Evolutionary conservation across 2,797 vertebrate species (phyloP).

Genomic region (Channallabes apus): DNA sequence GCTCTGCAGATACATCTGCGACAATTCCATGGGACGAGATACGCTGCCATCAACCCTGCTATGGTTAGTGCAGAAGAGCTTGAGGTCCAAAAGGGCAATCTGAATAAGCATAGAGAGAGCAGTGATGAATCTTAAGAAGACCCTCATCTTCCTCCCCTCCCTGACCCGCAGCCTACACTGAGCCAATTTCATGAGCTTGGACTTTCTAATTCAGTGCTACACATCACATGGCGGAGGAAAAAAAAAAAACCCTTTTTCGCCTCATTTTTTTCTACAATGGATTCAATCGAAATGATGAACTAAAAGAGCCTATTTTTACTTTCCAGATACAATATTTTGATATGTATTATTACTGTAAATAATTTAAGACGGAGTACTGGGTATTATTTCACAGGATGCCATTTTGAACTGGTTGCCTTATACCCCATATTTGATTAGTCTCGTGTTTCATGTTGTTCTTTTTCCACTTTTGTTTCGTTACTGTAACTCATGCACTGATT

Average conservation of each 20-base stretch:
- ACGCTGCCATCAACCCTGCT: constrained; percentile 88
- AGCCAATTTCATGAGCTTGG: neutral
- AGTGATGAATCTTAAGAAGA: constrained; percentile 75
- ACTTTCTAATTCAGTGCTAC: constrained; percentile 37
- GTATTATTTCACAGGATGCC: constrained; percentile 53
- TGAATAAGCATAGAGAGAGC: constrained; percentile 62
- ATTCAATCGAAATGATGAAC: constrained; percentile 52
- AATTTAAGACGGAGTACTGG: constrained; percentile 51
- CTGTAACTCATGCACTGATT: constrained; percentile 58
- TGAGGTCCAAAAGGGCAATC: constrained; percentile 82
- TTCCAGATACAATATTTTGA: constrained; percentile 75
- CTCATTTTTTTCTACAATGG: constrained; percentile 54
- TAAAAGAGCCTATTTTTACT: constrained; percentile 70
- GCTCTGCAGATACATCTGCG: constrained; percentile 86
- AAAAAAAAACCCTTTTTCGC: constrained; percentile 10
- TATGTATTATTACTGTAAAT: constrained; percentile 66
- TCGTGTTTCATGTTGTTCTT: constrained; percentile 57
- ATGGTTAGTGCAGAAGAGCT: constrained; percentile 93
- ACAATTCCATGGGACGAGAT: constrained; percentile 93
- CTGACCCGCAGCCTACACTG: neutral
- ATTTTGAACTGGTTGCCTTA: constrained; percentile 71
- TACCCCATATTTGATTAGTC: constrained; percentile 44
- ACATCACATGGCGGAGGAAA: constrained; percentile 17
- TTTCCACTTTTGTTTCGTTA: constrained; percentile 42
- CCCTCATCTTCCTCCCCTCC: neutral